phyloP scores from a whole-genome alignment of 2,888 invertebrate genomes.

The Leucoptera coffeella region DNA sequence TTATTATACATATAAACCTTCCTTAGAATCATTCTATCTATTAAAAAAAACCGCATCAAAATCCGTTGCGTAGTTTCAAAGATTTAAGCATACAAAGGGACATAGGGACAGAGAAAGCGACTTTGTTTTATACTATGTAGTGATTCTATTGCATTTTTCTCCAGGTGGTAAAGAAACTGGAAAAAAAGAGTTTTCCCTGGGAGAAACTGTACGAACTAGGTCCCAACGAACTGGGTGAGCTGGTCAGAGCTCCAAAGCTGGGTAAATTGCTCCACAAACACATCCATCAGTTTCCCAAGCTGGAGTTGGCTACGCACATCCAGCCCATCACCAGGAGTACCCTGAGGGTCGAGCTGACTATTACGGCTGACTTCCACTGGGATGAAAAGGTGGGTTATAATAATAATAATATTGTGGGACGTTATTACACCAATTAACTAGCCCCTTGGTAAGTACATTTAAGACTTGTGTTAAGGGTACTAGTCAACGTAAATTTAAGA shows the following conservation, averaged over 20 bases:
- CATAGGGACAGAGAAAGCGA: too few species aligned
- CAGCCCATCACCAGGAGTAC: constrained; percentile 92
- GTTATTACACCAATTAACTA: too few species aligned
- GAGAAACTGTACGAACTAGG: constrained; percentile 92
- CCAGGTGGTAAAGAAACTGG: constrained; percentile 81
- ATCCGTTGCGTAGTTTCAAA: too few species aligned
- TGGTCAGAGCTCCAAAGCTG: constrained; percentile 79
- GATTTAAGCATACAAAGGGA: too few species aligned
- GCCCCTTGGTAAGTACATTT: too few species aligned
- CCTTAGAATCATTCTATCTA: too few species aligned
- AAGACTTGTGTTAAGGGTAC: too few species aligned
- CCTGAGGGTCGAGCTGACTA: constrained; percentile 89
- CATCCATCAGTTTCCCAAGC: constrained; percentile 93
- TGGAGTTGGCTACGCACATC: constrained; percentile 94
- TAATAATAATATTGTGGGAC: background rate
- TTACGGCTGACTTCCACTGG: constrained; percentile 99
- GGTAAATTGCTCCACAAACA: constrained; percentile 93
- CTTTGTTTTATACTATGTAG: too few species aligned
- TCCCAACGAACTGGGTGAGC: constrained; percentile 94
- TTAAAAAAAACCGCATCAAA: too few species aligned
- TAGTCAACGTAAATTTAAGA: too few species aligned
- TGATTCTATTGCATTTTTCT: too few species aligned
- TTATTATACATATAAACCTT: too few species aligned
- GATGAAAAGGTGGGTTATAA: constrained; percentile 76
- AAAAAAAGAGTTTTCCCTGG: constrained; percentile 96